Conservation (phyloP, 2,113 vertebrate species). For the Pontoporia blainvillei region DNA sequence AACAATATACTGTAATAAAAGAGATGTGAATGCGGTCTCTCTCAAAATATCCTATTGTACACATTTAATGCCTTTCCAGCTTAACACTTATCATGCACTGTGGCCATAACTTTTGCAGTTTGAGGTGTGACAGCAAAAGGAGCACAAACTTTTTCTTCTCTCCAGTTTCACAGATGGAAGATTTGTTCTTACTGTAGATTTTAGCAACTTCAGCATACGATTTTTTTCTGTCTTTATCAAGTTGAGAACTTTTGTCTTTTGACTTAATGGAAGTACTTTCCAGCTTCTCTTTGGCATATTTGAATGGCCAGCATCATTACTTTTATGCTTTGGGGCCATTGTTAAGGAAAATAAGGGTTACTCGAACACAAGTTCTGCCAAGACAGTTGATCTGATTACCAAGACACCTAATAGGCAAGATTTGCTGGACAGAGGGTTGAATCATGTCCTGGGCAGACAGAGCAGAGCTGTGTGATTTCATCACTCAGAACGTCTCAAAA, state of each 20-base stretch:
- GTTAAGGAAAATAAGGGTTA: not conserved
- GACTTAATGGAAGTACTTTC: not conserved
- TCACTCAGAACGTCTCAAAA: not conserved
- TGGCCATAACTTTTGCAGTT: not conserved
- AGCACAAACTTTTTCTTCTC: not conserved
- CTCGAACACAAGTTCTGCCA: not conserved
- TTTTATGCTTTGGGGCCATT: not conserved
- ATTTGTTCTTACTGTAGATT: not conserved
- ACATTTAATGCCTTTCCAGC: not conserved
- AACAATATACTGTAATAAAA: not conserved
- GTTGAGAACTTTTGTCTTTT: not conserved
- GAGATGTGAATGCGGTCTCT: not conserved
- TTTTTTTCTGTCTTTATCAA: not conserved
- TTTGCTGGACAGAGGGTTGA: not conserved
- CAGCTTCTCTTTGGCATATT: not conserved
- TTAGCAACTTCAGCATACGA: not conserved
- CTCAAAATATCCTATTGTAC: not conserved
- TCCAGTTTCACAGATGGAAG: not conserved
- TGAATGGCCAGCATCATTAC: not conserved
- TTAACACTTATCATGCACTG: not conserved
- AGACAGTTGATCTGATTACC: not conserved
- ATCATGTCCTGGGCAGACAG: not conserved
- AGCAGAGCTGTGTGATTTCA: not conserved
- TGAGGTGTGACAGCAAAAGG: not conserved
- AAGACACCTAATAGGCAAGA: not conserved